Base-by-base conservation (phyloP, 2,888 invertebrate species). In the Alloscopus bannaensis region DNA sequence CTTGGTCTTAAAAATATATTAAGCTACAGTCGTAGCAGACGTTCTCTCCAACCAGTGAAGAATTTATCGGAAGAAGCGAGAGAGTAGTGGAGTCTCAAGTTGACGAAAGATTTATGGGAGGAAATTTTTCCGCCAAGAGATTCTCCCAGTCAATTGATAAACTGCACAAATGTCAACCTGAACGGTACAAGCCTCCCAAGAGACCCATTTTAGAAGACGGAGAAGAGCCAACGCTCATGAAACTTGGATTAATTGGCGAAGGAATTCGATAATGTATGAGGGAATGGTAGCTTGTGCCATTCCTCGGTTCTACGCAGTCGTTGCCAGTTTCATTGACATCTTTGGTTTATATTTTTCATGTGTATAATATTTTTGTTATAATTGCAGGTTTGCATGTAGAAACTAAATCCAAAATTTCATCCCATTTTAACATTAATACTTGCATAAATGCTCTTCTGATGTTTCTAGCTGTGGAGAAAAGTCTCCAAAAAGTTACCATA, bases 91-190 rank as follows among this genome's bases (percentile, higher is more conserved):
- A 11, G 8, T 45, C 42, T 42, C 3, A 50, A 29, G 13, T 29
- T 11, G 59, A 2, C 31, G 60, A 60, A 40, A 60, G 60, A 60
- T 60, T 60, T 60, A 60, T 60, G 60, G 60, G 22, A 60, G 60
- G 60, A 40, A 60, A 60, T 40, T 40, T 22, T 60, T 60, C 60
- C 40, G 60, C 60, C 36, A 40, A 40, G 60, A 60, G 60, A 40
- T 40, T n/a, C n/a, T n/a, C 22, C 60, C 40, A 60, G 36, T 60
- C 40, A 60, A 40, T 36, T 60, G 60, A 60, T 60, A 60, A 60
- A 60, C 40, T 60, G 40, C 40, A 18, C 22, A 60, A 60, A 31
- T 40, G 20, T n/a, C 60, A 13, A 60, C 60, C 13, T 11, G 31
- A 59, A 29, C 31, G 29, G 24, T 59, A 31, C 40, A 11, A 22